Evolutionary conservation across 2,113 vertebrate genomes (phyloP).

Genomic region (Grus americana): DNA sequence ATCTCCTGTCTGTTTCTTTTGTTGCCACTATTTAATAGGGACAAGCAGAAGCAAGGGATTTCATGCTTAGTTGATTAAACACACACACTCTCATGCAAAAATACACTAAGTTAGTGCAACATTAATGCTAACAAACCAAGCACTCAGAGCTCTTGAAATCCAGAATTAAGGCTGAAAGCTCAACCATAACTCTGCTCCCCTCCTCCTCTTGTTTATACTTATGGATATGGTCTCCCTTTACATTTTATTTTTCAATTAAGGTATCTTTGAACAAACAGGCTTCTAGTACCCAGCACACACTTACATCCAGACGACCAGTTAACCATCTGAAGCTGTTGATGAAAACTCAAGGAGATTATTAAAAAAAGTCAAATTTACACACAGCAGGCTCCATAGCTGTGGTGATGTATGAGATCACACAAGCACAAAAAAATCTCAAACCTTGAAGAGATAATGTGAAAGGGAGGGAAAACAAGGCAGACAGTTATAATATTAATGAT

Average conservation of each 20-base stretch:
- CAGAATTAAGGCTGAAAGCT: constrained; percentile 32
- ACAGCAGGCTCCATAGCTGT: neutral
- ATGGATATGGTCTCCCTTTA: neutral
- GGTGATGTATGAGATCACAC: neutral
- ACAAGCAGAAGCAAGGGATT: constrained; percentile 75
- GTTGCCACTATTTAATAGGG: constrained; percentile 69
- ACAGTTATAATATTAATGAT: neutral
- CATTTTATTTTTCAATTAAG: neutral
- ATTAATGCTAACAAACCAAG: constrained; percentile 43
- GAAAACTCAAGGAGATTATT: neutral
- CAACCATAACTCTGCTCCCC: neutral
- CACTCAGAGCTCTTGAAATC: constrained; percentile 22
- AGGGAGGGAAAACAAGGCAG: neutral
- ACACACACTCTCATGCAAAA: constrained; percentile 6
- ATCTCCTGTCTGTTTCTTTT: constrained; percentile 73
- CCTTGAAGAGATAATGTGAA: neutral
- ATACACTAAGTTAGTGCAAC: constrained; percentile 7
- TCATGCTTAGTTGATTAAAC: constrained; percentile 72
- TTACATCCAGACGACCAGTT: neutral
- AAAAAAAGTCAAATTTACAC: neutral
- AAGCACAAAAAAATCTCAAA: neutral
- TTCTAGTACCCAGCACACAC: neutral
- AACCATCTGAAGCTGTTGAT: neutral
- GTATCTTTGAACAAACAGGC: neutral
- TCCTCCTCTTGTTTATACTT: neutral